Evolutionary conservation across 2,113 vertebrate genomes (phyloP), one percentile per base, ranked within the genome.

Genomic region (Channa argus): DNA sequence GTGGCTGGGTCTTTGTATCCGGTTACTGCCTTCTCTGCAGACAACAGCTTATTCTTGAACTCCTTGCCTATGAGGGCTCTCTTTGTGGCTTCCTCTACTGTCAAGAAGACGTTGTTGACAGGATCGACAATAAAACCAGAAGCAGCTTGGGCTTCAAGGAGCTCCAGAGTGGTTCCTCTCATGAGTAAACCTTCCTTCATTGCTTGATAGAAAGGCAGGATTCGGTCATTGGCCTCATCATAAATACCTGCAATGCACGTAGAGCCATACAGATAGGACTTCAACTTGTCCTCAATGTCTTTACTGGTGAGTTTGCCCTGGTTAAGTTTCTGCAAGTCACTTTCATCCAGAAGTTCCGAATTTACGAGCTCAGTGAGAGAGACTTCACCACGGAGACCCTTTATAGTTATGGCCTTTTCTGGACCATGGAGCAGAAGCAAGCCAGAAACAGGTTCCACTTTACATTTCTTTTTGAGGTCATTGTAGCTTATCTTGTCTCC

Each of bases 51-150:
- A 75, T 94, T 95, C 86, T 97, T 97, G 83, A 97, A 99, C 89
- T 99, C 98, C 52, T 96, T 96, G 74, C 97, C 98, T 70, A 99
- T 89, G 58, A 99, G 90, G 37, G 92, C 92, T 90, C 96, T 96
- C 85, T 95, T 96, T 85, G 95, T 83, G 45, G 96, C 97, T 39
- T 98, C 97, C 37, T 98, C 97, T 62, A 99, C 98, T 0, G 96
- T 95, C 82, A 99, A 87, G 76, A 95, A 96, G 49, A 94, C 73
- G 2, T 99, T 99, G 92, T 96, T 97, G 54, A 99, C 94, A 6
- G 98, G 98, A 92, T 99, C 98, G 69, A 99, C 96, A 62, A 99
- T 95, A 73, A 98, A 98, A 1, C 98, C 98, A 15, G 98, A 97
- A 46, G 98, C 95, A 76, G 98, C 98, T 85, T 99, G 98, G 44